phyloP scores from a whole-genome alignment of 2,888 invertebrate genomes.

The Eurytoma adleriae region DNA sequence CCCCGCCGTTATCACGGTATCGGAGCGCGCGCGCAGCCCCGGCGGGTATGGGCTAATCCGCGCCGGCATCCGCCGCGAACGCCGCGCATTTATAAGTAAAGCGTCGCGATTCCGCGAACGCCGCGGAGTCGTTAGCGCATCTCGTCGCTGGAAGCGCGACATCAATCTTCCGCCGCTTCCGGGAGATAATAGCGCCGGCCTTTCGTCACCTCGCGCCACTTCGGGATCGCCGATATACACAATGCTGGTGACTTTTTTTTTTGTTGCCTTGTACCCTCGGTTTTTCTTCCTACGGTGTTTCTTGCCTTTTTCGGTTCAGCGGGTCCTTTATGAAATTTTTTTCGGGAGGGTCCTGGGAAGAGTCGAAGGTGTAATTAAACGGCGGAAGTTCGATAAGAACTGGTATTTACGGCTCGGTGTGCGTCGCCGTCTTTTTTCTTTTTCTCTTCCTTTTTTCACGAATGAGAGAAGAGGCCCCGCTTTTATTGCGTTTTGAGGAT shows the following conservation, averaged over 20 bases:
- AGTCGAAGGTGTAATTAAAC: conserved; percentile 41
- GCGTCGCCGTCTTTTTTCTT: neutral
- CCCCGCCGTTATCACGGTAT: too few relatives aligned
- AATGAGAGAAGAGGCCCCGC: neutral
- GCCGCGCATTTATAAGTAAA: too few relatives aligned
- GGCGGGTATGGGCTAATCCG: too few relatives aligned
- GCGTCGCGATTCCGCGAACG: conserved; percentile 24
- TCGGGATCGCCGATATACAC: neutral
- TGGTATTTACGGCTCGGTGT: conserved; percentile 20
- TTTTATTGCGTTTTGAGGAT: conserved; percentile 12
- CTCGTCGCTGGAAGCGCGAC: conserved; percentile 39
- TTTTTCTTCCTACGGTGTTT: too few relatives aligned
- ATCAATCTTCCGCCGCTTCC: conserved; percentile 48
- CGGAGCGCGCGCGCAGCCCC: too few relatives aligned
- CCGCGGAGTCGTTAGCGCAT: neutral
- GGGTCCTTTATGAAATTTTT: too few relatives aligned
- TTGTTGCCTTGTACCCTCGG: too few relatives aligned
- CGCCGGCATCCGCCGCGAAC: too few relatives aligned
- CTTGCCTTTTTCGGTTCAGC: too few relatives aligned
- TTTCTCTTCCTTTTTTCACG: neutral
- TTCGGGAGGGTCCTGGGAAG: neutral
- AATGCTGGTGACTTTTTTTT: too few relatives aligned
- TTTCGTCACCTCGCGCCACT: neutral
- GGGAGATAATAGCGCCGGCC: conserved; percentile 45
- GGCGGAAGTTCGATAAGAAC: conserved; percentile 29